Conservation (phyloP, 2,113 vertebrate species). For the Gopherus flavomarginatus region DNA sequence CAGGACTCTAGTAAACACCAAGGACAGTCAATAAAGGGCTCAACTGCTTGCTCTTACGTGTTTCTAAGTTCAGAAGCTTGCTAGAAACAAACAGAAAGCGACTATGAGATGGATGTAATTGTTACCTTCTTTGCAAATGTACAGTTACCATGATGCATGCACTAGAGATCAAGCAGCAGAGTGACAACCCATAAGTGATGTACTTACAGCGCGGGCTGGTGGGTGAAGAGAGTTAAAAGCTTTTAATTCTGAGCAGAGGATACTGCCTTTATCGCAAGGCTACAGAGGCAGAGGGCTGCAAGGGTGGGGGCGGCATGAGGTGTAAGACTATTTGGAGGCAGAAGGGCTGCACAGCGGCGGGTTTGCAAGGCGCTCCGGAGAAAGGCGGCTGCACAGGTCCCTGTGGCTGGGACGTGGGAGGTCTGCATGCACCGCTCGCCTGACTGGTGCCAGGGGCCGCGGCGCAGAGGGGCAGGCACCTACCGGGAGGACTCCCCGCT, state of each 20-base stretch:
- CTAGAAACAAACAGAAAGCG: background rate
- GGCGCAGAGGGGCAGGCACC: background rate
- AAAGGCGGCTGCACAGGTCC: background rate
- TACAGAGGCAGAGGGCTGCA: background rate
- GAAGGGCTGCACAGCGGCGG: background rate
- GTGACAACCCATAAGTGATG: background rate
- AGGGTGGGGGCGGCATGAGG: background rate
- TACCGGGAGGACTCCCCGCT: conserved; percentile 91
- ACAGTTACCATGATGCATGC: background rate
- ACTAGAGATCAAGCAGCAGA: background rate
- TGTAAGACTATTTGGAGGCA: too few species aligned
- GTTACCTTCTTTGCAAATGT: background rate
- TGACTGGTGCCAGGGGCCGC: background rate
- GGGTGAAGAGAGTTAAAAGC: too few species aligned
- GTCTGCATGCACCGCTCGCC: background rate
- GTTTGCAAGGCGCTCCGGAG: background rate
- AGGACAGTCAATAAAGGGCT: background rate
- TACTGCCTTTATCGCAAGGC: background rate
- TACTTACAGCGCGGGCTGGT: too few species aligned
- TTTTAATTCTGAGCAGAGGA: background rate
- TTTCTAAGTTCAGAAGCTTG: background rate
- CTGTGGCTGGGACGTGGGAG: background rate
- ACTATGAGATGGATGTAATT: too few species aligned
- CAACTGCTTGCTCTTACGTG: background rate
- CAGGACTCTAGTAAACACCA: background rate